Conservation (phyloP, 2,797 vertebrate genomes). For the Bryconaethiops microstoma region DNA sequence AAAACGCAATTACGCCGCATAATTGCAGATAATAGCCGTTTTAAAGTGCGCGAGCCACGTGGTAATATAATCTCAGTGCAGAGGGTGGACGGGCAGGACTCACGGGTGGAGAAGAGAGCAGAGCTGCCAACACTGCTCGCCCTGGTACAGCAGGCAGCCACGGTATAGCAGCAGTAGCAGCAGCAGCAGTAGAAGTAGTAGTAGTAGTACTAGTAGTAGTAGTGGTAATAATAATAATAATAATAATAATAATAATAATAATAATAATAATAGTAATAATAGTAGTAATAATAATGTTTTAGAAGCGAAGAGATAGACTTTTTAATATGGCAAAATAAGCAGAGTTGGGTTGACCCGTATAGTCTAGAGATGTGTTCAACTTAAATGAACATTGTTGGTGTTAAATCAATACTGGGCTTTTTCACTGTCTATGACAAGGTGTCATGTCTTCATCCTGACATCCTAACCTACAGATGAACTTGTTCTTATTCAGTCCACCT, state of each 20-base stretch:
- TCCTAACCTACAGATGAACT: background rate
- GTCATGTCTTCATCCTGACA: background rate
- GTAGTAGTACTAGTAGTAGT: no score
- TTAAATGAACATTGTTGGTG: background rate
- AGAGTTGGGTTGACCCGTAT: background rate
- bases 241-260: no score
- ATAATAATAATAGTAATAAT: no score
- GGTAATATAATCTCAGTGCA: slow-evolving; percentile 55
- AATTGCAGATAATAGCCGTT: slow-evolving; percentile 57
- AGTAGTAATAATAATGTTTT: no score
- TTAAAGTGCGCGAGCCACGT: slow-evolving; percentile 52
- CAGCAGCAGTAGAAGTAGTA: no score
- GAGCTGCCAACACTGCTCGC: background rate
- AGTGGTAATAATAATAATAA: background rate
- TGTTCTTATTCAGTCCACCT: background rate
- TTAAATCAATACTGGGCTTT: background rate
- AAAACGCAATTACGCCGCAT: slow-evolving; percentile 60
- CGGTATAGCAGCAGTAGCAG: no score
- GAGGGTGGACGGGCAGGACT: slow-evolving; percentile 39
- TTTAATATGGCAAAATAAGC: no score
- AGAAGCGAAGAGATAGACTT: no score
- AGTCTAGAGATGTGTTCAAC: background rate
- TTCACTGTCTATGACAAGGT: background rate
- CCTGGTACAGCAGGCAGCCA: background rate
- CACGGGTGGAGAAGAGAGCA: slow-evolving; percentile 27